A percentile compares a stretch with the other conserved stretches of the same genome.
Evolutionary conservation across 2,113 vertebrate genomes (phyloP).

Genomic region (Melozone crissalis): DNA sequence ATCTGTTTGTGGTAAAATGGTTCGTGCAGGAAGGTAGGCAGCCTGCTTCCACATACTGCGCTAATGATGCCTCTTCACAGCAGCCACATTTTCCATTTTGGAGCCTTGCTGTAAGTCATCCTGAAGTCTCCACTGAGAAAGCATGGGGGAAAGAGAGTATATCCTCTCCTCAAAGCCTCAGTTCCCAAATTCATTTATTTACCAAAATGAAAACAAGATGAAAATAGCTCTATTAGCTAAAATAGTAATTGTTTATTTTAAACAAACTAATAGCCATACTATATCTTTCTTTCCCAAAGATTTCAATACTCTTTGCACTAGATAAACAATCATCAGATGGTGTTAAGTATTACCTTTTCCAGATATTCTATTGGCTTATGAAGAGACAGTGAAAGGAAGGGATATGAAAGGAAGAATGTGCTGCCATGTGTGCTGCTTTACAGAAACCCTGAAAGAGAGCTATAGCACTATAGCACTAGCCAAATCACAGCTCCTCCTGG

Average conservation of each 20-base stretch:
- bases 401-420: not conserved
- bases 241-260: not conserved
- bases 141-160: not conserved
- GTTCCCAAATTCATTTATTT: not conserved
- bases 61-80: not conserved
- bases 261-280: not conserved
- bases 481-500: not conserved
- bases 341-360: not conserved
- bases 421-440: not conserved
- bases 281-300: not conserved
- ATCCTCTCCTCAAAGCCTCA: not conserved
- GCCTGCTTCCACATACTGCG: not conserved
- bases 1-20: not conserved
- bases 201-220: not conserved
- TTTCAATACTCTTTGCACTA: not conserved
- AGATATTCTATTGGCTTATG: not conserved
- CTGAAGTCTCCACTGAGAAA: not conserved
- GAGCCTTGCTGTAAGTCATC: not conserved
- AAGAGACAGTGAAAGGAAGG: not conserved
- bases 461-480: too few relatives aligned
- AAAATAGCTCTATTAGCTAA: not conserved
- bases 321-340: not conserved
- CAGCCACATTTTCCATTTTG: not conserved
- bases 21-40: conserved; percentile 10
- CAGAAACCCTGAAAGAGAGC: not conserved